Percentiles rank a stretch among this genome's conserved stretches.
phyloP scores from a whole-genome alignment of 2,888 invertebrate species.

The Drosophila phalerata region DNA sequence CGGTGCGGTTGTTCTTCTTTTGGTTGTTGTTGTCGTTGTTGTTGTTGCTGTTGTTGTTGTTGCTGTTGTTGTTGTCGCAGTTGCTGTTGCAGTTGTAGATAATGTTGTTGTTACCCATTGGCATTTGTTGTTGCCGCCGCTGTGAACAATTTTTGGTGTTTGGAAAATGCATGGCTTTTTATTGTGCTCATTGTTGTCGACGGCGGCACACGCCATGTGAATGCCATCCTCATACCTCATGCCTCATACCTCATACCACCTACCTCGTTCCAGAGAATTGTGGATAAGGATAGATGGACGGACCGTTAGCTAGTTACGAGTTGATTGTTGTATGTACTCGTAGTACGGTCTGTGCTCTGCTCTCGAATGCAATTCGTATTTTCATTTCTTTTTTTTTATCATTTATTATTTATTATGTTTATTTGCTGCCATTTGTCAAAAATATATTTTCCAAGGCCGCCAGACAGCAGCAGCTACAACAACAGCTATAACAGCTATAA shows the following conservation, averaged over 20 bases:
- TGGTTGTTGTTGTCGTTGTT: constrained; percentile 31
- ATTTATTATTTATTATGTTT: constrained; percentile 72
- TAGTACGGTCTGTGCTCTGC: constrained; percentile 28
- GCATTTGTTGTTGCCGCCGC: constrained; percentile 42
- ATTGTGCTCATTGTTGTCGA: constrained; percentile 75
- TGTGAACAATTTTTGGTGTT: constrained; percentile 80
- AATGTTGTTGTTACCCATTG: constrained; percentile 29
- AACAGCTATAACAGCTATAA: constrained; percentile 28
- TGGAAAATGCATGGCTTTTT: constrained; percentile 81
- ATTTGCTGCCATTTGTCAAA: constrained; percentile 79
- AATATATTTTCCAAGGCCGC: constrained; percentile 61
- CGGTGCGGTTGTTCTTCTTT: constrained; percentile 78
- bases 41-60: constrained; percentile 30
- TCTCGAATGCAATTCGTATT: constrained; percentile 65
- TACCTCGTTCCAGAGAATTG: constrained; percentile 10
- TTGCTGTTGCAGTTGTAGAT: constrained; percentile 23
- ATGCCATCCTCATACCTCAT: constrained; percentile 8
- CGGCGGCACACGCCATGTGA: constrained; percentile 63
- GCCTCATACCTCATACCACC: neutral
- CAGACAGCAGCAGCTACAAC: constrained; percentile 42
- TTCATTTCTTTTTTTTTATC: constrained; percentile 16
- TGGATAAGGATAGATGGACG: constrained; percentile 22
- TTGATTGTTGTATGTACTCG: constrained; percentile 2
- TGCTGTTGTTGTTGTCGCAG: constrained; percentile 26
- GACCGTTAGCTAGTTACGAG: constrained; percentile 56